These are phyloP conservation scores for Poecilus cupreus DNA, from an alignment of 2,888 invertebrate genomes.

Conservation along the genomic window DNA sequence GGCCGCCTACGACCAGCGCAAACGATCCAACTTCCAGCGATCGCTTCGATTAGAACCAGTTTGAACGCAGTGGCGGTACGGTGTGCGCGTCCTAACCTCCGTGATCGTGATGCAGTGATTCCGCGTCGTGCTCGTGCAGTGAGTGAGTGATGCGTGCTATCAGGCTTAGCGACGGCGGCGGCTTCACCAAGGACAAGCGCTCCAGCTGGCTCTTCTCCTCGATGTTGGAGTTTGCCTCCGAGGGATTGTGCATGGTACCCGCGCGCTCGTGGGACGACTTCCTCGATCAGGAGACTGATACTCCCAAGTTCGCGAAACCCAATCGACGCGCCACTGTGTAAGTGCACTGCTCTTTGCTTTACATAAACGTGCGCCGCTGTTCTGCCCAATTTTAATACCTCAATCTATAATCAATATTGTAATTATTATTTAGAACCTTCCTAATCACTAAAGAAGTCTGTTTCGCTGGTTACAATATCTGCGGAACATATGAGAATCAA, in stretches of 20 bases:
- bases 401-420: no score
- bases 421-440: no score
- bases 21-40: slow-evolving; percentile 16
- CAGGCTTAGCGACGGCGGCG: slow-evolving; percentile 28
- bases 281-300: slow-evolving; percentile 1
- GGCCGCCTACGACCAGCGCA: slow-evolving; percentile 33
- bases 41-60: slow-evolving; percentile 40
- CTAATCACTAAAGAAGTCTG: no score
- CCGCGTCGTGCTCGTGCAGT: slow-evolving; percentile 16
- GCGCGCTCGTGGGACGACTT: slow-evolving; percentile 46
- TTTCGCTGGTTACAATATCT: no score
- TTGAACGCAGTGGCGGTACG: slow-evolving; percentile 25
- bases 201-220: slow-evolving; percentile 55
- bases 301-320: slow-evolving; percentile 24
- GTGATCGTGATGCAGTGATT: slow-evolving; percentile 38
- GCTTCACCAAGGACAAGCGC: slow-evolving; percentile 46
- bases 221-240: slow-evolving; percentile 53
- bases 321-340: slow-evolving; percentile 53
- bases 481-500: no score
- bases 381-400: neutral
- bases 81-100: slow-evolving; percentile 32
- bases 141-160: slow-evolving; percentile 41
- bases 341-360: neutral
- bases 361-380: neutral
- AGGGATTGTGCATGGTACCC: slow-evolving; percentile 46